A percentile compares a stretch with the other conserved stretches of the same genome.
phyloP scores from a whole-genome alignment of 64 coral and sea anemone genomes.

The Catalaphyllia jardinei region DNA sequence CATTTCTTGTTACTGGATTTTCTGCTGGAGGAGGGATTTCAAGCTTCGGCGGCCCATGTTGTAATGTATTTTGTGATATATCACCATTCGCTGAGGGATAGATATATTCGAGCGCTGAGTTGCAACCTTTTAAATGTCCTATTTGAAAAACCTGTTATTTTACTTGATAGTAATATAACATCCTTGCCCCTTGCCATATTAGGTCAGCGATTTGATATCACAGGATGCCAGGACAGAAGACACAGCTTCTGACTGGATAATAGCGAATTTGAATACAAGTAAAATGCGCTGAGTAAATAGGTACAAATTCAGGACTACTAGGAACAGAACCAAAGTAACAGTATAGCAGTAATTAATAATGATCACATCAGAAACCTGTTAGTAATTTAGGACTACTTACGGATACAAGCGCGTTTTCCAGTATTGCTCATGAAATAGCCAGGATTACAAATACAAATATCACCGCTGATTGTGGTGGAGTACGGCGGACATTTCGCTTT shows the following conservation, averaged over 20 bases:
- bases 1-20: neutral
- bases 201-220: no score
- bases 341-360: no score
- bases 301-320: neutral
- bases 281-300: neutral
- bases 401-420: constrained; percentile 66
- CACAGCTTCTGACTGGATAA: no score
- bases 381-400: constrained; percentile 26
- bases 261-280: no score
- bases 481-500: constrained; percentile 4
- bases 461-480: neutral
- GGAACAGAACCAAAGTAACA: no score
- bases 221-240: no score
- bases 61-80: neutral
- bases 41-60: neutral
- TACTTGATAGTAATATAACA: no score
- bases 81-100: neutral
- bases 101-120: neutral
- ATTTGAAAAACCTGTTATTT: no score
- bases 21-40: neutral
- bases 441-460: constrained; percentile 68
- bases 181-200: no score
- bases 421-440: constrained; percentile 64
- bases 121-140: no score
- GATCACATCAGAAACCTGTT: no score